Base-by-base conservation (phyloP, 2,888 invertebrate genomes). In the Drosophila hamatofila region DNA sequence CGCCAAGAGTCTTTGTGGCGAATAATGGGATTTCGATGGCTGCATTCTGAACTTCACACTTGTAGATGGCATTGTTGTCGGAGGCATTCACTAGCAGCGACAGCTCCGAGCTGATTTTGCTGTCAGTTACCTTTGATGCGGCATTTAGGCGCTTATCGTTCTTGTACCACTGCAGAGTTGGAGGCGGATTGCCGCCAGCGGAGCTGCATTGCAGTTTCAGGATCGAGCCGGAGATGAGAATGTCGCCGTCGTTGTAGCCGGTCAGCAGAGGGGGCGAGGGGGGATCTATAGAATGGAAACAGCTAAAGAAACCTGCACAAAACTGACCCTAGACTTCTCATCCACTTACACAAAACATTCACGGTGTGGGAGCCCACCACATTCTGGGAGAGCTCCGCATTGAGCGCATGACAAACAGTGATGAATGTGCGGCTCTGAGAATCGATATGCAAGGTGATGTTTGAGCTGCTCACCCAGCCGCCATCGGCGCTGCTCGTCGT, bases 31-130 rank as follows among this genome's bases (percentile, higher is more conserved):
- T 91, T 7, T 92, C 92, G n/a, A 90, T 91, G 39, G 92, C 92
- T 0, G 91, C 85, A 58, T 89, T 92, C 56, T 92, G 91, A 1
- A 92, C 90, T 41, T 92, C 91, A 60, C 92, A 92, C 67, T 92
- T 92, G 67, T 92, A 92, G 44, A 91, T 92, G 59, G 92, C 92
- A 74, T 91, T 91, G 52, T 92, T 92, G 37, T 92, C 92, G 18
- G 92, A 91, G 21, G 92, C 88, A 66, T 92, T 92, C 1, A 92
- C 89, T 59, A 92, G 58, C 7, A 92, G 79, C 6, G 91, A 91
- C 35, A 92, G 65, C 41, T 92, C 92, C 0, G 92, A 92, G 46
- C 68, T 73, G 16, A 92, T 91, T 59, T 92, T 90, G 9, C 81
- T 90, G 12, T 91, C 92, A 52, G 78, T 78, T 6, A 89, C 48